These are phyloP conservation scores for Opisthograptis luteolata DNA, from an alignment of 2,888 invertebrate genomes.

Conservation along the genomic window DNA sequence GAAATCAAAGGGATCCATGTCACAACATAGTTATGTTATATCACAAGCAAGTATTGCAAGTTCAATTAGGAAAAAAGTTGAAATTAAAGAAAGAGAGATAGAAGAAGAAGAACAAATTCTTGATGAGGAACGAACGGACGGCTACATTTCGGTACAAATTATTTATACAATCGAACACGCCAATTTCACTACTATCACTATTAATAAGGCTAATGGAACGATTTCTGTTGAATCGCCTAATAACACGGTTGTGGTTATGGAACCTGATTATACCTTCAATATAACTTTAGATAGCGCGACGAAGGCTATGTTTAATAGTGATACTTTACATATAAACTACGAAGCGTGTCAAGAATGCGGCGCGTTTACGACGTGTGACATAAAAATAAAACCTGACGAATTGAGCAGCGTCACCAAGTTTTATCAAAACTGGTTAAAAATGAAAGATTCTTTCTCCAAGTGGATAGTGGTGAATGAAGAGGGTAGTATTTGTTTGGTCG, in stretches of 20 bases:
- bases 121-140: slow-evolving; percentile 53
- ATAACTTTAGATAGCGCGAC: slow-evolving; percentile 63
- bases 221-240: slow-evolving; percentile 69
- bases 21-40: slow-evolving; percentile 52
- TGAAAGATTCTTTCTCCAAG: slow-evolving; percentile 70
- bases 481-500: slow-evolving; percentile 56
- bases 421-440: slow-evolving; percentile 61
- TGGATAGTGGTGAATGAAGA: slow-evolving; percentile 64
- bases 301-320: slow-evolving; percentile 62
- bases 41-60: slow-evolving; percentile 40
- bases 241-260: slow-evolving; percentile 53
- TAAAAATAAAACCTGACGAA: slow-evolving; percentile 56
- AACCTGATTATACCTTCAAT: slow-evolving; percentile 57
- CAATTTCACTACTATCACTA: slow-evolving; percentile 79
- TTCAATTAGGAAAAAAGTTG: slow-evolving; percentile 45
- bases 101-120: slow-evolving; percentile 43
- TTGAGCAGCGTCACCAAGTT: slow-evolving; percentile 43
- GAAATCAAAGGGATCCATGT: slow-evolving; percentile 51
- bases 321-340: slow-evolving; percentile 58
- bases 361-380: slow-evolving; percentile 58
- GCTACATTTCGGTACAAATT: slow-evolving; percentile 65
- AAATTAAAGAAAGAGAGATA: slow-evolving; percentile 17
- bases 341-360: slow-evolving; percentile 63
- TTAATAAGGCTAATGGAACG: slow-evolving; percentile 62
- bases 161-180: slow-evolving; percentile 74